These are phyloP conservation scores for Teinopalpus imperialis DNA, from an alignment of 2,888 invertebrate genomes.

Conservation along the genomic window DNA sequence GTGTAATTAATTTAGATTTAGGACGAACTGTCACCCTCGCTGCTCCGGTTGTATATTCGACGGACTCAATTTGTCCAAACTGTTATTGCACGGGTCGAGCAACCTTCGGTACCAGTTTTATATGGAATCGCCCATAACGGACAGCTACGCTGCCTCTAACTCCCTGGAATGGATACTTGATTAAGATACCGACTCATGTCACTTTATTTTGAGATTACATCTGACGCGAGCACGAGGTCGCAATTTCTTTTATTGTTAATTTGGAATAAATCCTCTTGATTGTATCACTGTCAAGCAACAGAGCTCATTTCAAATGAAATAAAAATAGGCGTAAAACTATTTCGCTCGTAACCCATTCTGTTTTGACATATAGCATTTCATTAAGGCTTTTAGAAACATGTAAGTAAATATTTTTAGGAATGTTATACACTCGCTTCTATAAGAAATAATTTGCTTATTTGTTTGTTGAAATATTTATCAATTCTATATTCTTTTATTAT, in stretches of 20 bases:
- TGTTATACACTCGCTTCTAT: conserved; percentile 3
- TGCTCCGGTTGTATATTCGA: conserved; percentile 66
- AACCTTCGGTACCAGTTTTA: conserved; percentile 58
- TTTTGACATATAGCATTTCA: conserved; percentile 11
- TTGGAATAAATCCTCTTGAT: conserved; percentile 42
- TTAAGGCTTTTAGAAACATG: conserved; percentile 4
- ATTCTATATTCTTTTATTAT: too few species aligned
- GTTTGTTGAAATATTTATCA: conserved; percentile 26
- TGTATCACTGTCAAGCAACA: conserved; percentile 29
- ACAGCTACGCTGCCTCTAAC: conserved; percentile 63
- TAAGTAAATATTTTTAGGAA: conserved; percentile 9
- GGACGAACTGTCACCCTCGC: conserved; percentile 42
- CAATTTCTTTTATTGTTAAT: conserved; percentile 69
- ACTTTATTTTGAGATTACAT: conserved; percentile 76
- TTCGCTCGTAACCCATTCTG: background rate
- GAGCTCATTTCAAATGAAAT: conserved; percentile 14
- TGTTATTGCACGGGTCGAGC: conserved; percentile 67
- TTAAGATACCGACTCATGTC: conserved; percentile 73
- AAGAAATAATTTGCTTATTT: conserved; percentile 23
- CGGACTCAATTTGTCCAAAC: conserved; percentile 75
- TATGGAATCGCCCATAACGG: conserved; percentile 68
- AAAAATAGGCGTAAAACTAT: conserved; percentile 21
- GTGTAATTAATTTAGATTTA: conserved; percentile 38
- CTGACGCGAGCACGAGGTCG: conserved; percentile 54
- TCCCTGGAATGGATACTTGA: conserved; percentile 74